Evolutionary conservation across 2,888 invertebrate species (phyloP).

Genomic region (Rhogogaster chlorosoma): DNA sequence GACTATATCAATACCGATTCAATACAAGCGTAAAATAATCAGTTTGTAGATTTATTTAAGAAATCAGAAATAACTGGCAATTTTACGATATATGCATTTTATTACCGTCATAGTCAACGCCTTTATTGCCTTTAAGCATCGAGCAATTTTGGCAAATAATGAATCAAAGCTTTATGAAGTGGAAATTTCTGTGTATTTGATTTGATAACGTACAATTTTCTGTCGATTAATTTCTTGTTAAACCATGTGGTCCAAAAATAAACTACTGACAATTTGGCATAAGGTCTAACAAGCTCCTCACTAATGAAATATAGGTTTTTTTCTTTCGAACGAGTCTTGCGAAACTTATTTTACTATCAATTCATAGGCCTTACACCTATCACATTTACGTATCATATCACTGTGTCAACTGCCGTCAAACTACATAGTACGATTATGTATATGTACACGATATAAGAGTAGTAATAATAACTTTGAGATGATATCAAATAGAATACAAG

Average conservation of each 20-base stretch:
- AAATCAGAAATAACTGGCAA: neutral
- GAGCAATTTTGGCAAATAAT: neutral
- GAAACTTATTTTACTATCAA: conserved; percentile 53
- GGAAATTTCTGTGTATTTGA: neutral
- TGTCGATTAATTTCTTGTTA: neutral
- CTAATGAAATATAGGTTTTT: conserved; percentile 26
- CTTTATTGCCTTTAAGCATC: neutral
- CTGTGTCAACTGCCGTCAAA: conserved; percentile 49
- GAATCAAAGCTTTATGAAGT: neutral
- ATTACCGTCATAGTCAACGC: too few relatives aligned
- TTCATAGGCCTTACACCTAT: conserved; percentile 55
- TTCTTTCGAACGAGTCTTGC: conserved; percentile 48
- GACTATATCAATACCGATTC: neutral
- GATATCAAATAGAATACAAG: conserved; percentile 28
- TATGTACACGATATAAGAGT: conserved; percentile 49
- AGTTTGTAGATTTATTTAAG: neutral
- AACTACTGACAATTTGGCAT: conserved; percentile 27
- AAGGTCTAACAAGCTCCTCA: conserved; percentile 30
- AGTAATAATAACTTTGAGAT: conserved; percentile 12
- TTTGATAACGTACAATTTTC: neutral
- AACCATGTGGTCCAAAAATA: conserved; percentile 1
- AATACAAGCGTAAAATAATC: neutral
- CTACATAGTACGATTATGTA: conserved; percentile 37
- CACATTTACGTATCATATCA: conserved; percentile 55
- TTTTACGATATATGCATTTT: neutral